These are phyloP conservation scores for Saimiri boliviensis DNA, from an alignment of 2,113 vertebrate species.

Conservation along the genomic window DNA sequence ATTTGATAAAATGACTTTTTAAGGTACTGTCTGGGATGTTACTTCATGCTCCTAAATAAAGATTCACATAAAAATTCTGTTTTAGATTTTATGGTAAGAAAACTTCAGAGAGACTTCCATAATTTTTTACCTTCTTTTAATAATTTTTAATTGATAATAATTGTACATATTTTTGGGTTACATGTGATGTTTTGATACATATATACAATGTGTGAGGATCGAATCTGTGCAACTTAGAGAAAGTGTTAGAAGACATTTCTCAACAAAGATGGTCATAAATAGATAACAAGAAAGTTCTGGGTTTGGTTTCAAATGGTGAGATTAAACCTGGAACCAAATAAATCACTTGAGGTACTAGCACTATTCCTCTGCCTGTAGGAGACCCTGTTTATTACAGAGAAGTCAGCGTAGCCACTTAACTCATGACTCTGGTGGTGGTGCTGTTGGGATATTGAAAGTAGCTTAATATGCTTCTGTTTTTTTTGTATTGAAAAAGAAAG, in stretches of 20 bases:
- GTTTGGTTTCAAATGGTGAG: background rate
- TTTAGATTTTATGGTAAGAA: slow-evolving; percentile 42
- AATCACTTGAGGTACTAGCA: background rate
- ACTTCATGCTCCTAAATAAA: background rate
- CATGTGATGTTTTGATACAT: background rate
- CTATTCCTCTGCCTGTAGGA: background rate
- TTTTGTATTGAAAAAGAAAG: background rate
- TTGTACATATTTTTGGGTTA: background rate
- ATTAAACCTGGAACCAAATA: background rate
- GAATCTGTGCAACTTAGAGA: background rate
- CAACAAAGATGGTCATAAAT: background rate
- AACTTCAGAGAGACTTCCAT: background rate
- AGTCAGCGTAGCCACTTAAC: background rate
- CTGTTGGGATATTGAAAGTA: background rate
- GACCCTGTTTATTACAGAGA: background rate
- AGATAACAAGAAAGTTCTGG: background rate
- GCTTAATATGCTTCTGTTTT: background rate
- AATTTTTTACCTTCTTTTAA: background rate
- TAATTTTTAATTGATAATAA: background rate
- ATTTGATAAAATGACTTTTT: background rate
- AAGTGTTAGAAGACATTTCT: background rate
- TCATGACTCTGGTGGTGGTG: background rate
- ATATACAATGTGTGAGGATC: background rate
- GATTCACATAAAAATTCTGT: background rate
- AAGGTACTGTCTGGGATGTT: background rate